A percentile compares a stretch with the other conserved stretches of the same genome.
Evolutionary conservation across 2,797 vertebrate genomes (phyloP).

Genomic region (Otolemur crassicaudatus): DNA sequence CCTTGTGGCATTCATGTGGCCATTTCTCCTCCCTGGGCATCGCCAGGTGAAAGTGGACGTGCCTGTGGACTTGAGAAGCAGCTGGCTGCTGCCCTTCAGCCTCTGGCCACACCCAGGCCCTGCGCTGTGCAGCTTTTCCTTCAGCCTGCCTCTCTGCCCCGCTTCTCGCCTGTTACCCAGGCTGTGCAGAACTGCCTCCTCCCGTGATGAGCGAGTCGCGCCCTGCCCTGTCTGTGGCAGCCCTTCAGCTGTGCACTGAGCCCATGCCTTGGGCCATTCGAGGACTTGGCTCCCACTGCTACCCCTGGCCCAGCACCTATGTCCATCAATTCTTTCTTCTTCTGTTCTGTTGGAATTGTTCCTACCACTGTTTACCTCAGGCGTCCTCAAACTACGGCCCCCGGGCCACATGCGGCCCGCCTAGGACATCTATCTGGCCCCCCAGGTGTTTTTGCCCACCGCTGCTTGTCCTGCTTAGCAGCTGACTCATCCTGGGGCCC

Average conservation of each 20-base stretch:
- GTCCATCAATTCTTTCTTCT: neutral
- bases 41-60: fast-evolving
- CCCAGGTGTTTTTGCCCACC: no score
- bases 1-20: fast-evolving
- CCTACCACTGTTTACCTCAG: no score
- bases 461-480: no score
- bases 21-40: neutral
- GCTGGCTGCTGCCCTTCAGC: neutral
- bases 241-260: neutral
- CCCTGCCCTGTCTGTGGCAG: neutral
- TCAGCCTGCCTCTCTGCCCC: fast-evolving
- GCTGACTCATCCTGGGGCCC: no score
- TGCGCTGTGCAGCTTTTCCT: neutral
- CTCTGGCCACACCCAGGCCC: no score
- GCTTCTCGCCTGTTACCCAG: fast-evolving
- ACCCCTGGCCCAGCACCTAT: neutral
- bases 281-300: neutral
- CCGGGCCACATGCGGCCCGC: no score
- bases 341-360: neutral
- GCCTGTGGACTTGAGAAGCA: neutral
- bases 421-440: no score
- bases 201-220: fast-evolving
- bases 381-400: no score
- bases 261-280: fast-evolving
- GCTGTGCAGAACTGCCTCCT: neutral